Evolutionary conservation across 2,888 invertebrate genomes (phyloP), one percentile per base, ranked within the genome.

Genomic region (Platycheirus rosarum): DNA sequence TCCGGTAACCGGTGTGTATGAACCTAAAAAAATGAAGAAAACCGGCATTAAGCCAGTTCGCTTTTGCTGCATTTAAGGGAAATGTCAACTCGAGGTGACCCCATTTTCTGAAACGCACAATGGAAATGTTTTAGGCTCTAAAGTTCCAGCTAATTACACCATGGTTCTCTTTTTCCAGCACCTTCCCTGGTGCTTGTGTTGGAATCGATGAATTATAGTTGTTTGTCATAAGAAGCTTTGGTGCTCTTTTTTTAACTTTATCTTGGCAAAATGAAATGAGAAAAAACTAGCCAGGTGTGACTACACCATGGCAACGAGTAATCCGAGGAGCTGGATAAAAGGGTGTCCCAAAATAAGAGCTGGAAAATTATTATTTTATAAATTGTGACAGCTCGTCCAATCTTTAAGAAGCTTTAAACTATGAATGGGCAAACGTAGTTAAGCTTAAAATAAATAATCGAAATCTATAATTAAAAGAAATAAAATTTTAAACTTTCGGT

Each of bases 281-380:
- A 13, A 35, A 55, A 55, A 55, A 42, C 14, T 68, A 55, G 35
- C 55, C 68, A 68, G 68, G 35, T 68, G 68, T 55, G 46, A 68
- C 63, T 37, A 20, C 26, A 57, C 57, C 42, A 42, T 60, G 42
- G 42, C 42, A 60, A 42, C 46, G 16, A 55, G 68, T 46, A 55
- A 55, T 55, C 35, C 46, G 35, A 55, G 55, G 55, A 55, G 46
- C n/a, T n/a, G n/a, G n/a, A n/a, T n/a, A n/a, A 35, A 35, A 35
- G 26, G 26, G 26, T 26, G 26, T 26, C 6, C 6, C 26, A 26
- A 4, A 26, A 4, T 26, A 26, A 26, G 26, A n/a, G n/a, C n/a
- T n/a, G n/a, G n/a, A n/a, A n/a, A n/a, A n/a, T n/a, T n/a, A n/a
- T n/a, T n/a, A n/a, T n/a, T n/a, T n/a, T n/a, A n/a, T n/a, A n/a